Percentiles rank a stretch among this genome's conserved stretches.
Evolutionary conservation across 1,140 invertebrate species (phyloP).

Genomic region (Choristoneura fumiferana): DNA sequence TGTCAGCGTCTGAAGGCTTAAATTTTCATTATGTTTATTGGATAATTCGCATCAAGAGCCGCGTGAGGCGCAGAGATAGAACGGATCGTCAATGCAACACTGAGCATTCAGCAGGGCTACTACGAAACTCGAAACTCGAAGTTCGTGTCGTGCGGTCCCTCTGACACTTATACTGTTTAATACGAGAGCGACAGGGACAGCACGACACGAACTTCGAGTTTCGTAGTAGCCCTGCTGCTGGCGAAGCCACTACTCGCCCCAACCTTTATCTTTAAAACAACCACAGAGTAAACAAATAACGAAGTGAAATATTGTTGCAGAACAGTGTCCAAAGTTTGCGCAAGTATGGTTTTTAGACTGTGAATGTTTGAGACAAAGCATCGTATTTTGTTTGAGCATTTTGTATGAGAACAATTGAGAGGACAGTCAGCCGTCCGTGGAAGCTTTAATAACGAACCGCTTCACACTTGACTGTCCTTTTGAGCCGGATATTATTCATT

Average conservation of each 20-base stretch:
- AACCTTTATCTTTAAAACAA: not conserved
- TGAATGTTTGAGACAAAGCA: too few species aligned
- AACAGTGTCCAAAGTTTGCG: not conserved
- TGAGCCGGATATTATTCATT: constrained; percentile 36
- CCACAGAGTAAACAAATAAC: not conserved
- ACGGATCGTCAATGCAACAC: constrained; percentile 70
- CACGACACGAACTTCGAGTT: too few species aligned
- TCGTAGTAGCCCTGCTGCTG: too few species aligned
- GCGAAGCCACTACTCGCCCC: constrained; percentile 15
- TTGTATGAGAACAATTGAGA: not conserved
- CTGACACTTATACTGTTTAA: too few species aligned
- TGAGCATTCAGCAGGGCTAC: constrained; percentile 65
- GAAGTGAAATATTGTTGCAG: not conserved
- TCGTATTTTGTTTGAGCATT: not conserved
- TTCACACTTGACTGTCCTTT: constrained; percentile 32
- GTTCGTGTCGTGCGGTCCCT: too few species aligned
- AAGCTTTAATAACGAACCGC: constrained; percentile 34
- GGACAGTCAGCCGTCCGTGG: constrained; percentile 20
- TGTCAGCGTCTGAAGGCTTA: constrained; percentile 69
- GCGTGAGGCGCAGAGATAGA: constrained; percentile 67
- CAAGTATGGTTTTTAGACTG: too few species aligned
- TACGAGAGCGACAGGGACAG: too few species aligned
- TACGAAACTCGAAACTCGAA: too few species aligned
- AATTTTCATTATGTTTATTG: constrained; percentile 78
- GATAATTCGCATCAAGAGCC: constrained; percentile 67